A percentile compares a stretch with the other conserved stretches of the same genome.
Evolutionary conservation across 2,888 invertebrate genomes (phyloP).

Genomic region (Graphium colonna): DNA sequence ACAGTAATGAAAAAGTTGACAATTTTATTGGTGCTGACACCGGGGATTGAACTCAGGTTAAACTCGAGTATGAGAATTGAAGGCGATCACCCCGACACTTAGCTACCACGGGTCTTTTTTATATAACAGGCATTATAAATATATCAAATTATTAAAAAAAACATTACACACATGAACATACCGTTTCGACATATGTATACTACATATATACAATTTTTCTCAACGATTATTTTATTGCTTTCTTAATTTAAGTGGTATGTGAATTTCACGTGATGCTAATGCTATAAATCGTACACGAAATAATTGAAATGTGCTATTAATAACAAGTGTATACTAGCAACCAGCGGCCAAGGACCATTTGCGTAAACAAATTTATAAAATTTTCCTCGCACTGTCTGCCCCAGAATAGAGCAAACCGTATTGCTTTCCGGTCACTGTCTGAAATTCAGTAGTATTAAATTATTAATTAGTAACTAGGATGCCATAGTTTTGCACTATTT

Average conservation of each 20-base stretch:
- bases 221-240: background rate
- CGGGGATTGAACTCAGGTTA: no score
- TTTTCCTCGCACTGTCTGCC: constrained; percentile 4
- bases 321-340: constrained; percentile 1
- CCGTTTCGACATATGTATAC: background rate
- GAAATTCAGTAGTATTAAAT: background rate
- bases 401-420: constrained; percentile 9
- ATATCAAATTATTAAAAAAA: background rate
- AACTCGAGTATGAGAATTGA: no score
- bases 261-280: background rate
- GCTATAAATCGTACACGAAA: no score
- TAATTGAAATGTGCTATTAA: constrained; percentile 16
- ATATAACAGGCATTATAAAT: no score
- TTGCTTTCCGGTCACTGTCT: constrained; percentile 8
- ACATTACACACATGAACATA: background rate
- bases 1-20: no score
- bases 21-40: no score
- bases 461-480: background rate
- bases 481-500: no score
- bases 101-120: no score
- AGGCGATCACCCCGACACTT: no score
- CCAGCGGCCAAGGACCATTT: constrained; percentile 1
- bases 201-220: background rate
- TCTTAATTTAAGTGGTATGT: no score
- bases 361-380: no score